These are phyloP conservation scores for Urechis unicinctus DNA, from an alignment of 2,888 invertebrate genomes.

Conservation along the genomic window DNA sequence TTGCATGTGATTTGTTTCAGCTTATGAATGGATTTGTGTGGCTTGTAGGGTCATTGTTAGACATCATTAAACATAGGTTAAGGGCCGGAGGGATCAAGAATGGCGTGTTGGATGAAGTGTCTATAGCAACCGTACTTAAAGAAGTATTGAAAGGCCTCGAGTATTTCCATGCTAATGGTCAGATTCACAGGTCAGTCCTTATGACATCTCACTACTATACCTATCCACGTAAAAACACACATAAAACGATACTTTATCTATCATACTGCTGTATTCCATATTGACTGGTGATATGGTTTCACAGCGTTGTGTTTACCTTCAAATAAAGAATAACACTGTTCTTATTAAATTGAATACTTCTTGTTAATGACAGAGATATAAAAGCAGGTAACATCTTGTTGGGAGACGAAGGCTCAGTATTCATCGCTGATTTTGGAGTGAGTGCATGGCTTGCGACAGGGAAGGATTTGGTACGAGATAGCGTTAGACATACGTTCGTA, in stretches of 20 bases:
- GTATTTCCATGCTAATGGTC: constrained; percentile 97
- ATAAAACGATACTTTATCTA: too few species aligned
- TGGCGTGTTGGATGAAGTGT: constrained; percentile 94
- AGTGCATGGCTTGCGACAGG: constrained; percentile 96
- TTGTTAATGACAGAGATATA: constrained; percentile 65
- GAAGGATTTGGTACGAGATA: constrained; percentile 81
- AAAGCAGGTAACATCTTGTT: constrained; percentile 97
- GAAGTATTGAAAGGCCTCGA: constrained; percentile 85
- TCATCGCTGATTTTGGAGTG: constrained; percentile 98
- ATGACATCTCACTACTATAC: neutral
- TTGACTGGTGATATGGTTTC: too few species aligned
- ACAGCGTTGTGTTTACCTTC: too few species aligned
- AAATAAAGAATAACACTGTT: too few species aligned
- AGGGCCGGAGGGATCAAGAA: constrained; percentile 83
- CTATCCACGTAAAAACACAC: too few species aligned
- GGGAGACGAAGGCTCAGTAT: constrained; percentile 91
- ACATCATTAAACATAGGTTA: constrained; percentile 86
- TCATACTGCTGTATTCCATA: too few species aligned
- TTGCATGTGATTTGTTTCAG: too few species aligned
- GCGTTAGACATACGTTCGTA: constrained; percentile 94
- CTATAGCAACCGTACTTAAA: constrained; percentile 92
- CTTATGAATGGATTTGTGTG: neutral
- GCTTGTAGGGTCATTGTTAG: constrained; percentile 54
- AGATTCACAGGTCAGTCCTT: constrained; percentile 79
- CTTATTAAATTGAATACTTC: constrained; percentile 24